Evolutionary conservation across 2,113 vertebrate species (phyloP).

Genomic region (Erpornis zantholeuca): DNA sequence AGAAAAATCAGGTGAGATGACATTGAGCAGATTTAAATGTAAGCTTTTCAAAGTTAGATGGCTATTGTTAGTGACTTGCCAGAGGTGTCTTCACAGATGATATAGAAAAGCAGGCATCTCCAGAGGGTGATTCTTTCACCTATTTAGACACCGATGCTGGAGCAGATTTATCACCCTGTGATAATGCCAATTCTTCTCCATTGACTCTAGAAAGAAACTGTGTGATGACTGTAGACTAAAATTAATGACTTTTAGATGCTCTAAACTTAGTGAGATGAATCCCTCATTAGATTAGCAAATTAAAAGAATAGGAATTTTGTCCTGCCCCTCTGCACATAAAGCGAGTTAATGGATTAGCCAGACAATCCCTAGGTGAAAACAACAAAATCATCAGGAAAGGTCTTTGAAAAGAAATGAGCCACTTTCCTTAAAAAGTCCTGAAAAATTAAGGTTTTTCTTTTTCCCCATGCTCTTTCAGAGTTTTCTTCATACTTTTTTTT

Average conservation of each 20-base stretch:
- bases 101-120: background rate
- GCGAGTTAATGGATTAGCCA: background rate
- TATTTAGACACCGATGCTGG: background rate
- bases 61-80: background rate
- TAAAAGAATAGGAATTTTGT: background rate
- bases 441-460: background rate
- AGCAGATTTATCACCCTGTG: background rate
- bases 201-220: background rate
- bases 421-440: background rate
- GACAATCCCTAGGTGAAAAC: background rate
- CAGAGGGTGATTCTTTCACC: background rate
- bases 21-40: background rate
- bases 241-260: background rate
- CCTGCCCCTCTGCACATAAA: background rate
- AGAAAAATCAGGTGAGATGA: background rate
- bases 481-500: background rate
- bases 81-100: background rate
- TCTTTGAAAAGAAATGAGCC: background rate
- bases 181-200: background rate
- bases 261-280: background rate
- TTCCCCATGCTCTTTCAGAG: background rate
- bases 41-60: conserved; percentile 22
- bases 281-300: background rate
- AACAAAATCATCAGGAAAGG: background rate
- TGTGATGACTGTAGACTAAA: background rate